Base-by-base conservation (phyloP, 2,888 invertebrate species). In the Hirtodrosophila histrioides region DNA sequence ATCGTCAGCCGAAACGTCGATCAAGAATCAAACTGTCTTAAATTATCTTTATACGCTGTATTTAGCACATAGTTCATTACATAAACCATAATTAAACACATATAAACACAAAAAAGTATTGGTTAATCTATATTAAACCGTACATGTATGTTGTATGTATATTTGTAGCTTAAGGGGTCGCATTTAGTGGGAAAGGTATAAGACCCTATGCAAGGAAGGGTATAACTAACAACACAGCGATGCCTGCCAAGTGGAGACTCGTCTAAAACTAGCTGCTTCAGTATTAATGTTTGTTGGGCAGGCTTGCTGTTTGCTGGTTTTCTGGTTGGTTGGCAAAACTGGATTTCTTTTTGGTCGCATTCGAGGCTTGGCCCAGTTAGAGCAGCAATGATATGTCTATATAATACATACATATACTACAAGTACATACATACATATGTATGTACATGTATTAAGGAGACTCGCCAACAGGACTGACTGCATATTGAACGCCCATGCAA, bases 331-430 rank as follows among this genome's bases (percentile, higher is more conserved):
- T 66, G 66, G 53, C 56, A 60, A 84, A 82, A 82, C 87, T 86
- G 82, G 82, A 82, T 84, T 82, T 82, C 75, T 60, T 83, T 81
- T 53, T 64, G 76, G 83, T 70, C 66, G 82, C 60, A 60, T 72
- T 69, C 72, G 71, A 83, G 81, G 84, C 80, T 81, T 81, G 80
- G 86, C 80, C 80, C 80, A 81, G 86, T 81, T 86, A 83, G 86
- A 61, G 65, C 45, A 57, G 62, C 78, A 61, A 76, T 50, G 46
- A 66, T 53, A 61, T 48, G 44, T 55, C 33, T 11, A 27, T 12
- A 11, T n/a, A n/a, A n/a, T n/a, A n/a, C n/a, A n/a, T n/a, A 11
- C 10, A 12, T 24, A 44, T n/a, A 12, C 17, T 17, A 17, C 17
- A 17, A 17, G 17, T 46, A 11, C 12, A 8, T 27, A 24, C 53